Conservation (phyloP, 2,797 vertebrate species). For the Hippocampus kuda region DNA sequence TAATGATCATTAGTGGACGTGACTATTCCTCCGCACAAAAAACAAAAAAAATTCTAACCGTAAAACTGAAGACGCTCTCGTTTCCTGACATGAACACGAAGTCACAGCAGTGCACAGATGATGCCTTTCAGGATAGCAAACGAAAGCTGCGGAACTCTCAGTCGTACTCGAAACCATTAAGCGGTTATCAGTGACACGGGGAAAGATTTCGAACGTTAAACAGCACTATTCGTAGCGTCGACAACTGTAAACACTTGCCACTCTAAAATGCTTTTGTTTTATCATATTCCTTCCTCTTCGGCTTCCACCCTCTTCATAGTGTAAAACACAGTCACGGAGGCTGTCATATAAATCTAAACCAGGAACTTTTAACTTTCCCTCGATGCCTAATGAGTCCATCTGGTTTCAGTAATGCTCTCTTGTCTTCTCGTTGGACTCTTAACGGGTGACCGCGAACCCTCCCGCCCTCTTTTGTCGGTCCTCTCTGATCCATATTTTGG, state of each 20-base stretch:
- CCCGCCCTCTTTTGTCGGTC: background rate
- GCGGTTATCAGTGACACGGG: slow-evolving; percentile 16
- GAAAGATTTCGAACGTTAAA: slow-evolving; percentile 16
- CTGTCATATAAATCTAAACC: slow-evolving; percentile 41
- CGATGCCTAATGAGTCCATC: slow-evolving; percentile 30
- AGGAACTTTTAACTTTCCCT: slow-evolving; percentile 24
- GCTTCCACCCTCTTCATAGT: slow-evolving; percentile 16
- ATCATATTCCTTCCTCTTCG: slow-evolving; percentile 12
- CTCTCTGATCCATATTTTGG: slow-evolving; percentile 21
- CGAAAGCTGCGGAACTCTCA: background rate
- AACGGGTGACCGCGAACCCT: background rate
- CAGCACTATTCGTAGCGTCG: slow-evolving; percentile 11
- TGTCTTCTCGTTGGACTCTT: background rate
- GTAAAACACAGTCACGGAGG: slow-evolving; percentile 21
- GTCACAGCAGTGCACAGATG: no score
- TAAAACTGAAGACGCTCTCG: background rate
- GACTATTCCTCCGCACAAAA: background rate
- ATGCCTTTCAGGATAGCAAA: background rate
- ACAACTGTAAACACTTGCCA: slow-evolving; percentile 21
- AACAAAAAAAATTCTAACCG: background rate
- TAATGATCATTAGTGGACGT: background rate
- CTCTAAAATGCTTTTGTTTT: slow-evolving; percentile 14
- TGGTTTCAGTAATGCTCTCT: slow-evolving; percentile 24
- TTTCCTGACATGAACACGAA: background rate
- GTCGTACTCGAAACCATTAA: slow-evolving; percentile 6